Percentiles rank a stretch among this genome's conserved stretches.
Conservation (phyloP, 1,140 invertebrate genomes). For the Batillaria attramentaria region DNA sequence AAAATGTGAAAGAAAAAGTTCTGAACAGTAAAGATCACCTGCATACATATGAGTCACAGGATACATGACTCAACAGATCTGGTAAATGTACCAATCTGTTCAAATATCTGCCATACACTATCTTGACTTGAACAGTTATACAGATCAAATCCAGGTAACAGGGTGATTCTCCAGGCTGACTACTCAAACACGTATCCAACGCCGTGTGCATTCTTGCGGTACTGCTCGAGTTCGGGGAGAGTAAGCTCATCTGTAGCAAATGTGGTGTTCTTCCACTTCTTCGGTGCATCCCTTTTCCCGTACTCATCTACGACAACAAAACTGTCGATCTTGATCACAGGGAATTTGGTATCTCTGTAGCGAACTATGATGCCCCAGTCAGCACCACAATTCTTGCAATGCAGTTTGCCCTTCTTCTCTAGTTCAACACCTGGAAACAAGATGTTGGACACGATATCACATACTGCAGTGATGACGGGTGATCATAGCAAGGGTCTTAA, state of each 20-base stretch:
- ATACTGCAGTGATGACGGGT: neutral
- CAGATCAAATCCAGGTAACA: too few species aligned
- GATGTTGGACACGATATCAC: neutral
- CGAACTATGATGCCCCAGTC: conserved; percentile 54
- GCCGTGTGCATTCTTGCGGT: neutral
- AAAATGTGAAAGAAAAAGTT: too few species aligned
- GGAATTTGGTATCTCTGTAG: conserved; percentile 43
- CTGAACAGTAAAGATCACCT: too few species aligned
- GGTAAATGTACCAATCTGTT: too few species aligned
- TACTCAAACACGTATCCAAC: neutral
- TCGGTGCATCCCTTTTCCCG: conserved; percentile 30
- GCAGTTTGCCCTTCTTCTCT: conserved; percentile 48
- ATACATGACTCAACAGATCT: too few species aligned
- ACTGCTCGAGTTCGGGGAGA: conserved; percentile 27
- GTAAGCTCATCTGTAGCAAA: conserved; percentile 40
- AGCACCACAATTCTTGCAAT: conserved; percentile 50
- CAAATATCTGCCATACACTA: too few species aligned
- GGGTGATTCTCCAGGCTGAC: too few species aligned
- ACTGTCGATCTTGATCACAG: conserved; percentile 53
- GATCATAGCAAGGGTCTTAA: too few species aligned
- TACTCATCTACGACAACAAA: conserved; percentile 45
- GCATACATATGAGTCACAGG: too few species aligned
- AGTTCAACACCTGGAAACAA: neutral
- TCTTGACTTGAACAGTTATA: too few species aligned
- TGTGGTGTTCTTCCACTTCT: conserved; percentile 51